These are phyloP conservation scores for Mus pahari DNA, from an alignment of 2,113 vertebrate species.

Conservation along the genomic window DNA sequence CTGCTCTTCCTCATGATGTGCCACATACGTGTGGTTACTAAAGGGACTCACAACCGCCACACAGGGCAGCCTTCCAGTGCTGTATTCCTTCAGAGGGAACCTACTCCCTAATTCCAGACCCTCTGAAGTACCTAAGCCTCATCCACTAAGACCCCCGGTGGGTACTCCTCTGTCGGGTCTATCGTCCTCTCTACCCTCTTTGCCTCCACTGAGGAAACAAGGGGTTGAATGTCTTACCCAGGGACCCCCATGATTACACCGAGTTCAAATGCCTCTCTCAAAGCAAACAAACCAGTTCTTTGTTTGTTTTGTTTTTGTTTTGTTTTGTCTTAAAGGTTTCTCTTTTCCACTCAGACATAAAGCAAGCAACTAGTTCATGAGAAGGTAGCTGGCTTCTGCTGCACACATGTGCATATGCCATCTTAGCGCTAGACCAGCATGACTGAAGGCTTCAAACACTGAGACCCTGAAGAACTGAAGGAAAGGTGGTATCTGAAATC, in stretches of 20 bases:
- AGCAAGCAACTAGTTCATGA: neutral
- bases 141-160: neutral
- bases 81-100: neutral
- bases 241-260: neutral
- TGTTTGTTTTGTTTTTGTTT: no score
- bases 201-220: neutral
- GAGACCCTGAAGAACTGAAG: slow-evolving; percentile 25
- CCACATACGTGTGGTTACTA: neutral
- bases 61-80: neutral
- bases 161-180: neutral
- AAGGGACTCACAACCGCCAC: neutral
- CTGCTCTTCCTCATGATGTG: neutral
- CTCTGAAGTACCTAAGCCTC: neutral
- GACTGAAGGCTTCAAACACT: neutral
- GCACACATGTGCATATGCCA: neutral
- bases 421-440: neutral
- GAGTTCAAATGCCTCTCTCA: neutral
- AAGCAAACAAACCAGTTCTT: neutral
- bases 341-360: slow-evolving; percentile 18
- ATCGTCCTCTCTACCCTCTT: neutral
- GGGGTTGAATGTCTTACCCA: neutral
- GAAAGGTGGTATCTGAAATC: neutral
- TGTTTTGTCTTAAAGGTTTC: neutral
- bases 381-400: neutral
- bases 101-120: neutral